Conservation (phyloP, 2,113 vertebrate genomes). For the Oncorhynchus keta region DNA sequence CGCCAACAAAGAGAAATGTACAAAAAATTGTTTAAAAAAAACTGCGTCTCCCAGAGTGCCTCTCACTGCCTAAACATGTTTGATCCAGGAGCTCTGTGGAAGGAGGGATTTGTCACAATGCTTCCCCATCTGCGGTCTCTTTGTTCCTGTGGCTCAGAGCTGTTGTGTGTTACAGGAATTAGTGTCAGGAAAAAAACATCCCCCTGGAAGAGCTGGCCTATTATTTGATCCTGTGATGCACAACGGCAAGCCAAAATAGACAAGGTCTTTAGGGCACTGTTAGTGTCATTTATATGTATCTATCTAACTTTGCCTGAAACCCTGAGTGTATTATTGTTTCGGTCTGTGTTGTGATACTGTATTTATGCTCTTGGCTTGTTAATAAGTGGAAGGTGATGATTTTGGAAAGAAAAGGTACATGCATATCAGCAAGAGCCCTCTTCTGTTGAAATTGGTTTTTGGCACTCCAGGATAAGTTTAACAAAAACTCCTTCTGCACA, state of each 20-base stretch:
- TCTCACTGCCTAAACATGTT: conserved; percentile 9
- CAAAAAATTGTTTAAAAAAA: conserved; percentile 18
- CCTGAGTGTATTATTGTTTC: too few species aligned
- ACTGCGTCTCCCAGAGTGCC: neutral
- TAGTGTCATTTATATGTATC: too few species aligned
- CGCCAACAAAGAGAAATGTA: conserved; percentile 11
- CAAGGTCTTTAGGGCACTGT: neutral
- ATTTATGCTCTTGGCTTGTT: too few species aligned
- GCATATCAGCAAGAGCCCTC: too few species aligned
- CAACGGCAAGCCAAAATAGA: neutral
- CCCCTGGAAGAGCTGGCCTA: neutral
- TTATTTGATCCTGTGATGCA: neutral
- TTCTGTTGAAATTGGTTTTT: too few species aligned
- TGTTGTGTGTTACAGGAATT: conserved; percentile 16
- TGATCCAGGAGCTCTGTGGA: conserved; percentile 28
- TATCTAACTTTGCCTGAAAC: neutral
- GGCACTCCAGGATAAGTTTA: too few species aligned
- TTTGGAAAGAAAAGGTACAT: too few species aligned
- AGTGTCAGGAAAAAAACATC: neutral
- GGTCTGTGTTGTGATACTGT: too few species aligned
- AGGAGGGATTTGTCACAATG: conserved; percentile 22
- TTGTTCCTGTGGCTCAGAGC: conserved; percentile 31
- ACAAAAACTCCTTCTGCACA: too few species aligned
- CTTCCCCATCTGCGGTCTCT: conserved; percentile 21
- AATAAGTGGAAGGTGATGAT: too few species aligned